Evolutionary conservation across 2,113 vertebrate genomes (phyloP), one percentile per base, ranked within the genome.

Genomic region (Chelonoidis abingdonii): DNA sequence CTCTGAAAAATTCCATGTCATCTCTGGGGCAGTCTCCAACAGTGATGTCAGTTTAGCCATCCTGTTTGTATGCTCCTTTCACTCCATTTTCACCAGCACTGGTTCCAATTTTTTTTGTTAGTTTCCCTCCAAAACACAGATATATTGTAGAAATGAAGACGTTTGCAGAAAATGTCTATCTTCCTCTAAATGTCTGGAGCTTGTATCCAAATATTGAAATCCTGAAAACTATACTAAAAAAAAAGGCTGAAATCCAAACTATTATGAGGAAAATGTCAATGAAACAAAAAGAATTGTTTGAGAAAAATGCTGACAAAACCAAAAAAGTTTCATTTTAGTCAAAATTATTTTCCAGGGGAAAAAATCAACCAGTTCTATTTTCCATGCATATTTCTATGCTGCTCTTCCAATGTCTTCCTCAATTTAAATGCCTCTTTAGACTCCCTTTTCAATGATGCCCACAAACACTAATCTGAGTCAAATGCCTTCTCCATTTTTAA

Each of bases 1-100:
- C 29, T 31, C 10, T 38, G 0, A 65, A 81, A 65, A 83, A 53
- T 41, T 16, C 29, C 2, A 0, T 2, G 1, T 16, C 4, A 47
- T 80, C 54, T 57, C 54, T 52, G 27, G 19, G 54, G 22, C 4
- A 14, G 53, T 6, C 31, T 75, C 13, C 0, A 0, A 41, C 1
- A 0, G 35, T n/a, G 13, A 35, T 4, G 5, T 19, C 56, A 8
- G 11, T 54, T 89, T 2, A 83, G 38, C 65, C 79, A 52, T 13
- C 3, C 24, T 5, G 54, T 83, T 12, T 2, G 35, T 65, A 29
- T 56, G 11, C 4, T 81, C 49, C 2, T 92, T 94, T 56, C 35
- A 9, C 1, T 49, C 50, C 69, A 0, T 6, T 69, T 69, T 17
- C 1, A 25, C 27, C n/a, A 69, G 31, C 35, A 2, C 22, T 81